Evolutionary conservation across 2,797 vertebrate species (phyloP), one percentile per base, ranked within the genome.

Genomic region (Malacoctenus gilli): DNA sequence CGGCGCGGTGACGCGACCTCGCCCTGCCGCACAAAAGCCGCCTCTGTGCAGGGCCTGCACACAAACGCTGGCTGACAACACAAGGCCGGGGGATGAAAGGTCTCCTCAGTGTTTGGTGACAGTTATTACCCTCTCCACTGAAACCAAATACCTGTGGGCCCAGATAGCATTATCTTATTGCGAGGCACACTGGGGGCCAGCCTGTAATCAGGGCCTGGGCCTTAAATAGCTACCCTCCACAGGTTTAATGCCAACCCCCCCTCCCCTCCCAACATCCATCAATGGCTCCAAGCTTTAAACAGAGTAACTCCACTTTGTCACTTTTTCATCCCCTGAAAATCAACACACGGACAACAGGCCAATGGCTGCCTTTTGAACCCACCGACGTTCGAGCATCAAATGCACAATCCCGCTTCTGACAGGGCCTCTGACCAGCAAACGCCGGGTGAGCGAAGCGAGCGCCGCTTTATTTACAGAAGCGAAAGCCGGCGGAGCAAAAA

Each of bases 141-240:
- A 87, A 90, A 91, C 87, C 85, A 85, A 87, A 89, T 89, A 90
- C 88, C 85, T 87, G 85, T 82, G 74, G 75, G 77, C 81, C 84
- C 66, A 86, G 87, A 87, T 88, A 86, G 84, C 78, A 80, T 89
- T 87, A 87, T 89, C 85, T 87, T 81, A 83, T 83, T 82, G 86
- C 75, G 82, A 75, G 79, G 73, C 67, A 71, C 68, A 64, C 76
- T 32, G 65, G 77, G 81, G 82, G 77, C 68, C 16, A 34, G 87
- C 75, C 86, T 88, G 79, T 82, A 87, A 88, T 89, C 87, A 86
- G 65, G 79, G 59, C 61, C 53, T 47, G 44, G 46, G 61, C 78
- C 83, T 83, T 77, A 67, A 87, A 79, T 80, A 75, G 41, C 13
- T 49, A 74, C 67, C 77, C 78, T 80, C 62, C 82, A 75, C 72